Conservation (phyloP, 2,113 vertebrate genomes). For the Numida meleagris region DNA sequence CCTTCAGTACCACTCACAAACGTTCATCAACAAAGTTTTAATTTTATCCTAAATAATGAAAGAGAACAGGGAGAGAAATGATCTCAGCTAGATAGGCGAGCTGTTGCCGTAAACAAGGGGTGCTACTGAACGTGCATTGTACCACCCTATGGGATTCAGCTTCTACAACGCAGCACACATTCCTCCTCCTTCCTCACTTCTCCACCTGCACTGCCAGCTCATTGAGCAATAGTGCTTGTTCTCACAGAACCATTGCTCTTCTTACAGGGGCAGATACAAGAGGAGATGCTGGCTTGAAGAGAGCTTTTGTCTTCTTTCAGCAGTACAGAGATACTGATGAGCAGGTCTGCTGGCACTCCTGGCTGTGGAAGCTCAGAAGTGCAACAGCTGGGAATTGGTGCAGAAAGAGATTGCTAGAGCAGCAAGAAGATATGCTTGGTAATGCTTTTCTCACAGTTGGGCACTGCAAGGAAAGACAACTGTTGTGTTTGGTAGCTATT, state of each 20-base stretch:
- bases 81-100: neutral
- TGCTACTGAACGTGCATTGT: neutral
- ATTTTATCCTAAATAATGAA: neutral
- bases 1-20: neutral
- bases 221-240: fast-evolving
- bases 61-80: neutral
- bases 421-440: neutral
- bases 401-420: neutral
- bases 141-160: neutral
- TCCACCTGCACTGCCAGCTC: fast-evolving
- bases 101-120: neutral
- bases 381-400: neutral
- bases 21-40: neutral
- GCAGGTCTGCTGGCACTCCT: neutral
- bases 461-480: conserved; percentile 1
- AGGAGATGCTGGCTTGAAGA: neutral
- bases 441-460: neutral
- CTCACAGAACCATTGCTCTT: neutral
- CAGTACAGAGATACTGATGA: neutral
- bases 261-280: neutral
- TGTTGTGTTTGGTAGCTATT: neutral
- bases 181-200: neutral
- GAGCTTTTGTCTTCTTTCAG: conserved; percentile 4
- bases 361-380: neutral
- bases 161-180: neutral